Base-by-base conservation (phyloP, 1,140 invertebrate species). In the Solenopsis fugax region DNA sequence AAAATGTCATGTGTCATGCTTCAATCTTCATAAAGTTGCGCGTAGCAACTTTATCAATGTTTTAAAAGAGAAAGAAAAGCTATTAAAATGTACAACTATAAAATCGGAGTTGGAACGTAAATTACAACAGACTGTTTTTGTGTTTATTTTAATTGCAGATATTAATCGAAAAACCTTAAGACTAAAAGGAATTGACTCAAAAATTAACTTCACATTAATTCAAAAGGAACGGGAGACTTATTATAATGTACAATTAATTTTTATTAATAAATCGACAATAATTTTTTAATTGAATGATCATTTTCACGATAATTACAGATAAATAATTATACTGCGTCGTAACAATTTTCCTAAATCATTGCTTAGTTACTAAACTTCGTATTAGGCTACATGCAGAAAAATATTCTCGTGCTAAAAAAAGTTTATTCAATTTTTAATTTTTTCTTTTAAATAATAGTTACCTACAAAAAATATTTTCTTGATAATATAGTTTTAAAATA, bases 81-180 rank as follows among this genome's bases (percentile, higher is more conserved):
- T 54, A 86, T 89, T 56, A 71, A 89, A 62, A 81, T 69, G 7
- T 37, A 88, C 56, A 67, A 80, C 54, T 65, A n/a, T 58, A 58
- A 75, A 89, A 45, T 89, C 62, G 29, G 48, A 69, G 54, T 76
- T 62, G 13, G 16, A 16, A 21, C n/a, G 75, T 81, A 86, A 69
- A 89, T 69, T 86, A 86, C 50, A 48, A 71, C 89, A 21, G 16
- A 37, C 24, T 72, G 69, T 86, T 81, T 86, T 80, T 80, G 78
- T 37, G n/a, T 41, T 29, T 29, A 77, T 82, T 87, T 89, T 80
- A 89, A 89, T 89, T 82, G 77, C 29, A 16, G n/a, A 48, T 21
- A 54, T 85, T 86, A 80, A 58, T 3, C 52, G 50, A 78, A 67
- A 58, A n/a, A 37, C 4, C 16, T n/a, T 50, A 65, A 77, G 73